Conservation (phyloP, 2,797 vertebrate genomes). For the Streptopelia turtur region DNA sequence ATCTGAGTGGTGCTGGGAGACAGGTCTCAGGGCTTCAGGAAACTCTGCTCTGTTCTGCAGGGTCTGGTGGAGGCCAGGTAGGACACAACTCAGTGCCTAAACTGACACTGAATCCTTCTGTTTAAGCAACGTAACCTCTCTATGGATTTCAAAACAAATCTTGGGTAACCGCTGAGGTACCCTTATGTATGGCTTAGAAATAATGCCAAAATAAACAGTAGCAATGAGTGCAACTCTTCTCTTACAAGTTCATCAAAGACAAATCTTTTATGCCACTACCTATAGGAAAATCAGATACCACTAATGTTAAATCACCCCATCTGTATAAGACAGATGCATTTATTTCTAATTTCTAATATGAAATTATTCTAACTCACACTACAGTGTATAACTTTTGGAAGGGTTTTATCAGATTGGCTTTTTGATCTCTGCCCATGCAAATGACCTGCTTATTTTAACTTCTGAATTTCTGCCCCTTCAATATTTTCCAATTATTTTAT, state of each 20-base stretch:
- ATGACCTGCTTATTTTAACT: neutral
- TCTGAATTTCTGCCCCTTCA: neutral
- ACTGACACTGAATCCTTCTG: neutral
- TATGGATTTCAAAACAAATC: neutral
- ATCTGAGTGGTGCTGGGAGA: neutral
- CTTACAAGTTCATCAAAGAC: neutral
- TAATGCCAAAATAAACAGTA: neutral
- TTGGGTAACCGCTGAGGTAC: neutral
- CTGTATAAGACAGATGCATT: neutral
- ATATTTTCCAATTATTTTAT: neutral
- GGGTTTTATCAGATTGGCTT: neutral
- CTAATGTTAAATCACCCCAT: neutral
- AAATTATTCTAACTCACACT: neutral
- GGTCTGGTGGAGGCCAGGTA: neutral
- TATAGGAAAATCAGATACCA: neutral
- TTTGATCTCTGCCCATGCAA: neutral
- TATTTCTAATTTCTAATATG: neutral
- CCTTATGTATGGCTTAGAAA: neutral
- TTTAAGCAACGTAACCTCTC: neutral
- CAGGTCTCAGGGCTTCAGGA: neutral
- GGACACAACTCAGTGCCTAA: neutral
- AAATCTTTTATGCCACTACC: neutral
- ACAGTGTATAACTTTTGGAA: neutral
- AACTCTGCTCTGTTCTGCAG: neutral
- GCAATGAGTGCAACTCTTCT: neutral